Evolutionary conservation across 2,113 vertebrate species (phyloP), one percentile per base, ranked within the genome.

Genomic region (Falco punctatus): DNA sequence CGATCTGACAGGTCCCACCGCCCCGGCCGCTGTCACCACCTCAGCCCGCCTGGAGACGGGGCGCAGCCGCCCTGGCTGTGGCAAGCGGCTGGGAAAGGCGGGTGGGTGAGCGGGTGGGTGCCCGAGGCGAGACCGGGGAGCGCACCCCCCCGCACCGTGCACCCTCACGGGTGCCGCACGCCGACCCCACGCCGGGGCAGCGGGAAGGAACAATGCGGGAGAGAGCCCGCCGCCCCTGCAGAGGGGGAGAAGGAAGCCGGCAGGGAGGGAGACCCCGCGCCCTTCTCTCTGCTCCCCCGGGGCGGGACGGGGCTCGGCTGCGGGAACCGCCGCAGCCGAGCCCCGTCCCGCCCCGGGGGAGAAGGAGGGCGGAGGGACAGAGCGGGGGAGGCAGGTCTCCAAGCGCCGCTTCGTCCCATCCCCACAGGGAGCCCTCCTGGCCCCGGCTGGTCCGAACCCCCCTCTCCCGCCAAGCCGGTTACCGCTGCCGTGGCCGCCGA

Each of bases 401-500:
- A 6, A 32, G 59, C 72, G 9, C 73, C 46, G 35, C 80, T 80
- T 38, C 75, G 72, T 67, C 87, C 67, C n/a, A 19, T 4, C 32
- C n/a, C 42, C 61, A 11, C 22, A 30, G 28, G 19, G 19, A 46
- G 15, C 13, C 42, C 19, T 69, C 24, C 16, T 44, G 8, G 22
- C 49, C 64, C 57, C 46, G 30, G 33, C 35, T 10, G 40, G 14
- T 11, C 38, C 54, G 13, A 48, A n/a, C 24, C 17, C 67, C 26
- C 32, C 6, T 55, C 62, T 85, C 91, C 93, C 46, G 32, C 84
- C 64, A 17, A 51, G 81, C 90, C 72, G 55, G 94, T 97, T 98
- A 98, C 98, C 96, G 81, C 94, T 90, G 94, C 94, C 87, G 95
- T 86, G 65, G 93, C 94, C 73, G 84, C 70, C 65, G 96, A 85